phyloP scores from a whole-genome alignment of 2,797 vertebrate genomes.

The Simalia tracyae region DNA sequence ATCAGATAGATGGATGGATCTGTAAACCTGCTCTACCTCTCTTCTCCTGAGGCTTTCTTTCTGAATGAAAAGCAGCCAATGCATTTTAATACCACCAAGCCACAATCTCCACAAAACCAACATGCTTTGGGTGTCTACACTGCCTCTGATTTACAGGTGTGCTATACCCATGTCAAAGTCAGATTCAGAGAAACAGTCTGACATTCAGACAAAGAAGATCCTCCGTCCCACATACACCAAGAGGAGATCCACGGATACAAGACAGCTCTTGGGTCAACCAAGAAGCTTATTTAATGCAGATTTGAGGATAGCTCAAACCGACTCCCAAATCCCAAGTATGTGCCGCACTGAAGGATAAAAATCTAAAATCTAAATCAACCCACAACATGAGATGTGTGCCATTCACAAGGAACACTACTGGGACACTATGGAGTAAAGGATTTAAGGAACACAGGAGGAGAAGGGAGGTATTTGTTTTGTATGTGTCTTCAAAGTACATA shows the following conservation, averaged over 20 bases:
- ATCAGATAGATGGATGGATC: background rate
- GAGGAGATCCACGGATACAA: background rate
- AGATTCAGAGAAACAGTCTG: background rate
- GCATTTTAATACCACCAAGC: background rate
- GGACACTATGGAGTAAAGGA: background rate
- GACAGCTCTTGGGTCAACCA: background rate
- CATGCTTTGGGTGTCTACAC: background rate
- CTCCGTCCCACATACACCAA: background rate
- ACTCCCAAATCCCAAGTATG: background rate
- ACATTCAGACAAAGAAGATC: background rate
- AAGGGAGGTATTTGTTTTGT: background rate
- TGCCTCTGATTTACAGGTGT: background rate
- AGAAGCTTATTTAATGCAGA: background rate
- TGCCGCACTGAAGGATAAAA: too few relatives aligned
- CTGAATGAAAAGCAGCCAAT: background rate
- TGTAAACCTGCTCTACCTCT: background rate
- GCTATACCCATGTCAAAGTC: background rate
- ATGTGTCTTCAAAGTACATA: background rate
- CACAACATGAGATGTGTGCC: too few relatives aligned
- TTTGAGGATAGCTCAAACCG: background rate
- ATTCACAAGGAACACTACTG: background rate
- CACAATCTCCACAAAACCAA: background rate
- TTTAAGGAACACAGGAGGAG: background rate
- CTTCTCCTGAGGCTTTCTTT: background rate
- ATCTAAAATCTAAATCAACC: too few relatives aligned